Base-by-base conservation (phyloP, 2,797 vertebrate genomes). In the Sebastes nivosus region DNA sequence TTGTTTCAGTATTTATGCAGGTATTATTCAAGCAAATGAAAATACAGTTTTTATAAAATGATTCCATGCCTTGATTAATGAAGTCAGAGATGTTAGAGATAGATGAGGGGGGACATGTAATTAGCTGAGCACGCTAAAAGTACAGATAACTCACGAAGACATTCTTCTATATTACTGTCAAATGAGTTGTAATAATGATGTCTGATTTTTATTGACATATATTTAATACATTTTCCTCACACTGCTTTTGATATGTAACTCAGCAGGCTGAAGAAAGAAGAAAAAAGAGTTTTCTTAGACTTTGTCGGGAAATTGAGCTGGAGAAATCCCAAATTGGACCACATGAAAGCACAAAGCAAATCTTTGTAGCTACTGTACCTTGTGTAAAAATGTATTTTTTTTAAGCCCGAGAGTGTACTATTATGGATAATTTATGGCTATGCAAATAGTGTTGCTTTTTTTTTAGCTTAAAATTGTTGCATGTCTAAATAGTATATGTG, bases 321-420 rank as follows among this genome's bases (percentile, higher is more conserved):
- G 57, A 82, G 69, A 84, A 64, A 16, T 81, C 52, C 59, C 60
- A 77, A 80, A 87, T 83, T 83, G 75, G 80, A 60, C 70, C 67
- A 84, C 71, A 83, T 84, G 74, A 90, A 89, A 90, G 87, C 65
- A 75, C 50, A 84, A 78, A 86, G 63, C 61, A 76, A 64, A 78
- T 84, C 78, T 85, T 68, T 87, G 83, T 72, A 20, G 79, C 61
- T 67, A 67, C 79, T 75, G 52, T 82, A 84, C 69, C 32, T 66
- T 77, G 24, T 72, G 52, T 77, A 50, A 25, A 25, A 25, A 25
- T 25, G 3, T 25, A 4, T 25, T 25, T 25, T 25, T 25, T 25
- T 25, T 61, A 80, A 74, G 9, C 74, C 68, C 27, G 3, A 9
- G 52, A 77, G 8, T 72, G 38, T 72, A 29, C 67, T 10, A 70